Percentiles rank a stretch among this genome's conserved stretches.
Evolutionary conservation across 2,888 invertebrate genomes (phyloP).

Genomic region (Micoletzkya japonica): DNA sequence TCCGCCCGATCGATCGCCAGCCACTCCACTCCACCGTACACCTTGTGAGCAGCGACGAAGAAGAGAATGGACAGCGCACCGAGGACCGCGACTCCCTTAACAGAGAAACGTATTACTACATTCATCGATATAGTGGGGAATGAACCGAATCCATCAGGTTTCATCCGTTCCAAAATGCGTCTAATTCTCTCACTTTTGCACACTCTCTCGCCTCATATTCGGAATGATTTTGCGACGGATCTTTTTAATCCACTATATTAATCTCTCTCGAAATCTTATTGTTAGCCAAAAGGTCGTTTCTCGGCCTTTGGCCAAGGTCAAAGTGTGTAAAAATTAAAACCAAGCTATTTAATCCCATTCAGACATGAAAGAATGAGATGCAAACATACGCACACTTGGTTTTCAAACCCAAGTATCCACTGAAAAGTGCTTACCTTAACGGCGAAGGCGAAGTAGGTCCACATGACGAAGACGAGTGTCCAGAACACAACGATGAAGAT

Average conservation of each 20-base stretch:
- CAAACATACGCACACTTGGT: not conserved
- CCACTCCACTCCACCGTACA: constrained; percentile 56
- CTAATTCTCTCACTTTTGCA: not conserved
- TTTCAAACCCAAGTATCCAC: not conserved
- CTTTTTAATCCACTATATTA: too few relatives aligned
- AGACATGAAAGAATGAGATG: not conserved
- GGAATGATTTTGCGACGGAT: too few relatives aligned
- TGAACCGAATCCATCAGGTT: not conserved
- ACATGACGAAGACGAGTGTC: constrained; percentile 51
- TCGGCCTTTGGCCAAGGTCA: not conserved
- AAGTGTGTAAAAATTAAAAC: not conserved
- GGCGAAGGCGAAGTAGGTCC: constrained; percentile 45
- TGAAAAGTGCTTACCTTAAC: constrained; percentile 21
- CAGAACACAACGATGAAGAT: constrained; percentile 46
- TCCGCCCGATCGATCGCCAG: constrained; percentile 44
- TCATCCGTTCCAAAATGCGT: not conserved
- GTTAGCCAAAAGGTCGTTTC: not conserved
- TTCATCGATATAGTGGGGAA: not conserved
- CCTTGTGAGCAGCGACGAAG: constrained; percentile 36
- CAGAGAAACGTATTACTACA: not conserved
- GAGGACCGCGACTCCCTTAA: constrained; percentile 32
- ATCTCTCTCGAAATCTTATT: not conserved
- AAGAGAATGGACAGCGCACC: constrained; percentile 31
- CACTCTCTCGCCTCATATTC: too few relatives aligned
- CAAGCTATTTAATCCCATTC: not conserved